phyloP scores from a whole-genome alignment of 64 coral and sea anemone species.

The Hydrozoanthus tunicans region DNA sequence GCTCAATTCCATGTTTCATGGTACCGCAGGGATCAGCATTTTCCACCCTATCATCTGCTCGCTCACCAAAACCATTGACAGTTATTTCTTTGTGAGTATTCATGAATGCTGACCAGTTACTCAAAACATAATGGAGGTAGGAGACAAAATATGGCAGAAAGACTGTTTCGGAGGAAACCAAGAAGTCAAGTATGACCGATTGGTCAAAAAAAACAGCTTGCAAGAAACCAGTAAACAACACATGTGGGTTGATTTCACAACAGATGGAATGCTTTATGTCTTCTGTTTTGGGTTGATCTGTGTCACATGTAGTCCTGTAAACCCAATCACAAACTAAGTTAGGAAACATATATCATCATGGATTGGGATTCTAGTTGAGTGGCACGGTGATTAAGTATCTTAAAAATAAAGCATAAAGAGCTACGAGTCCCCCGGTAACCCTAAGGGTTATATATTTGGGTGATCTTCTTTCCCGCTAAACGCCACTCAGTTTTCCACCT shows the following conservation, averaged over 20 bases:
- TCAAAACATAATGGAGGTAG: constrained; percentile 64
- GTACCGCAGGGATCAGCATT: background rate
- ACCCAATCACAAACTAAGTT: background rate
- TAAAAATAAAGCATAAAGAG: too few relatives aligned
- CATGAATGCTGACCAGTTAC: constrained; percentile 72
- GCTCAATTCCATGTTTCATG: background rate
- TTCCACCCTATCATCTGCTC: background rate
- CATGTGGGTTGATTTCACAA: constrained; percentile 72
- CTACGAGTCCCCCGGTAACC: too few relatives aligned
- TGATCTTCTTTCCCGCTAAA: too few relatives aligned
- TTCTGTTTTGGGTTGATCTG: background rate
- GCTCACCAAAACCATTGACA: background rate
- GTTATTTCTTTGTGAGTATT: background rate
- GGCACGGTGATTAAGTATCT: too few relatives aligned
- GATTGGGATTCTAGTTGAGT: too few relatives aligned
- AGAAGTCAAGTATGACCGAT: constrained; percentile 82
- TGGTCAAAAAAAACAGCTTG: constrained; percentile 74
- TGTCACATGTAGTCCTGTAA: background rate
- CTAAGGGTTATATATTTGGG: too few relatives aligned
- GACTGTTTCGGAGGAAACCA: constrained; percentile 83
- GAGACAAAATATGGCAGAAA: constrained; percentile 76
- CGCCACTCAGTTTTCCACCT: too few relatives aligned
- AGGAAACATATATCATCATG: too few relatives aligned
- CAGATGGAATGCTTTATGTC: constrained; percentile 2
- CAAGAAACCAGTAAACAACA: constrained; percentile 65